These are phyloP conservation scores for Polyommatus iphigenia DNA, from an alignment of 2,888 invertebrate species.

Conservation along the genomic window DNA sequence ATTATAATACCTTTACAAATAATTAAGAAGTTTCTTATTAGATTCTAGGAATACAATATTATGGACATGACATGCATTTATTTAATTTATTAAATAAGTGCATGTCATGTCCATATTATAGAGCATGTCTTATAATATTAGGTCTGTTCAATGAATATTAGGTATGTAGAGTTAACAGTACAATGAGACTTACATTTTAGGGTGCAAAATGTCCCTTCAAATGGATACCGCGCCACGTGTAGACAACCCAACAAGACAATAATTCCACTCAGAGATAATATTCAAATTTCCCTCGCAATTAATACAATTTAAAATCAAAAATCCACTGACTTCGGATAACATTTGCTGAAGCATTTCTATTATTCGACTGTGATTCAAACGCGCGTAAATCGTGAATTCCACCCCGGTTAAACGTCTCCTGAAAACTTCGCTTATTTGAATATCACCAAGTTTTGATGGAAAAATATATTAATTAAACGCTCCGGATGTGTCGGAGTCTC, in stretches of 20 bases:
- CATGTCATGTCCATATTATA: too few relatives aligned
- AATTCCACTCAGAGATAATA: conserved; percentile 6
- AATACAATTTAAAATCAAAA: conserved; percentile 6
- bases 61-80: too few relatives aligned
- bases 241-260: background rate
- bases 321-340: background rate
- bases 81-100: too few relatives aligned
- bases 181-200: background rate
- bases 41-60: too few relatives aligned
- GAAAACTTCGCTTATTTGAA: conserved; percentile 44
- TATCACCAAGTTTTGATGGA: conserved; percentile 68
- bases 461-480: conserved; percentile 76
- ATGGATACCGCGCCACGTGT: background rate
- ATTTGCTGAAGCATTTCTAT: conserved; percentile 7
- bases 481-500: conserved; percentile 67
- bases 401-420: conserved; percentile 30
- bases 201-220: background rate
- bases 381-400: conserved; percentile 27
- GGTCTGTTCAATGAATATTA: background rate
- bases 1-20: too few relatives aligned
- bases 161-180: background rate
- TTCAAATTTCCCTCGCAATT: conserved; percentile 14
- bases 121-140: background rate
- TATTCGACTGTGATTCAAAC: conserved; percentile 12
- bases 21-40: too few relatives aligned